These are phyloP conservation scores for Eupeodes latifasciatus DNA, from an alignment of 2,888 invertebrate species.

Conservation along the genomic window DNA sequence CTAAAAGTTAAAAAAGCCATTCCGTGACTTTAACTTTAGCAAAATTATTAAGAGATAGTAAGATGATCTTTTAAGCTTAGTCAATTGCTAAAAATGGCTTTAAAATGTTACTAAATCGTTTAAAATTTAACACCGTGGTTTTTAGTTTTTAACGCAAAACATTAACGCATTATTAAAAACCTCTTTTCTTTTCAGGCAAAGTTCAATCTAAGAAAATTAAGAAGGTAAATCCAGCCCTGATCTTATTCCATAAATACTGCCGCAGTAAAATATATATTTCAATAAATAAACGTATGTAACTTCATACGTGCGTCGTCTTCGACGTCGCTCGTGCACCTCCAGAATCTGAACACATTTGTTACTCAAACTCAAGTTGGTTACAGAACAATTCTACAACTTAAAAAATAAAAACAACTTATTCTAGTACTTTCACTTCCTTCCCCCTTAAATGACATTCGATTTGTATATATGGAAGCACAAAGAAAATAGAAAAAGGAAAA, in stretches of 20 bases:
- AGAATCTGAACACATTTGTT: constrained; percentile 69
- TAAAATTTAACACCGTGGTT: too few species aligned
- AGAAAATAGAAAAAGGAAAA: constrained; percentile 34
- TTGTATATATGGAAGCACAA: constrained; percentile 47
- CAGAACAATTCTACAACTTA: constrained; percentile 25
- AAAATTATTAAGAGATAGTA: too few species aligned
- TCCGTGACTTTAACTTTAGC: too few species aligned
- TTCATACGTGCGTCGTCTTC: background rate
- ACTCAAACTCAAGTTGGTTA: constrained; percentile 62
- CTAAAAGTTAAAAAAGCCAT: too few species aligned
- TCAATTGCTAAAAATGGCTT: too few species aligned
- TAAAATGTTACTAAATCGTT: too few species aligned
- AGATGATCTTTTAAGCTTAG: too few species aligned
- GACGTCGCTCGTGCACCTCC: constrained; percentile 49
- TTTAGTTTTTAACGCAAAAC: too few species aligned
- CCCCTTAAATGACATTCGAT: constrained; percentile 61
- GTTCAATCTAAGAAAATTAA: too few species aligned
- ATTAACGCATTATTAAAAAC: too few species aligned
- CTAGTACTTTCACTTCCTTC: constrained; percentile 36
- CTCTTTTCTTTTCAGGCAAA: too few species aligned
- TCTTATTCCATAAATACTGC: constrained; percentile 40
- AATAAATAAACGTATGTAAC: constrained; percentile 30
- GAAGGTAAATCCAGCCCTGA: background rate
- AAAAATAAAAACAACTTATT: constrained; percentile 23
- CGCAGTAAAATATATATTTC: constrained; percentile 45